Base-by-base conservation (phyloP, 2,113 vertebrate genomes). In the Cryptomyrus ogoouensis region DNA sequence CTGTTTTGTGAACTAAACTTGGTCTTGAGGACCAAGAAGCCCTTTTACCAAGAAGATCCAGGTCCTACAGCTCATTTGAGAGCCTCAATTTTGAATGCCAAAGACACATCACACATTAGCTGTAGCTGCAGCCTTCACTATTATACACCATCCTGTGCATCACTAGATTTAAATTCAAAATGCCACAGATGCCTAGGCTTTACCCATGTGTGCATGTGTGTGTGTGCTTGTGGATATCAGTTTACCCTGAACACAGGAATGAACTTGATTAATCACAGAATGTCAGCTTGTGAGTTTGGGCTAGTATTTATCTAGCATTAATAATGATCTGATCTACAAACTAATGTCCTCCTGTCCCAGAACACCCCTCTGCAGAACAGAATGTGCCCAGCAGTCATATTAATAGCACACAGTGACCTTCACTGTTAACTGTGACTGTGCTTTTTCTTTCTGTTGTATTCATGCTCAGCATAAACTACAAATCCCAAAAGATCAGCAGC, bases 361-460 rank as follows among this genome's bases (percentile, higher is more conserved):
- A 89, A 89, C 5, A 17, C 52, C 52, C 35, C 52, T 58, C 87
- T 62, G 56, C 53, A 15, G 87, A 62, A 62, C 42, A 77, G 74
- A 35, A 49, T 77, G 88, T 89, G 15, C 66, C 21, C 19, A 21
- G 42, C 87, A 35, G 42, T 88, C 35, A 88, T 46, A 88, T 62
- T 42, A 88, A 88, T 56, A 88, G 87, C 42, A 88, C 19, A 88
- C 44, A 52, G 47, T 89, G 66, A 77, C 88, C 66, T 89, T 89
- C 70, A 50, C 88, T 66, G 88, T 46, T 70, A 42, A 62, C 62
- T 50, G 42, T 49, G 21, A 62, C 27, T 52, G 5, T 89, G 66
- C 62, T 74, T 70, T 89, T 89, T 50, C 39, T 87, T 89, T 35
- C 66, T 77, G 47, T 31, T 46, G 31, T 88, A 42, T 35, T 80